A percentile compares a stretch with the other conserved stretches of the same genome.
Conservation (phyloP, 2,113 vertebrate species). For the Zootoca vivipara region DNA sequence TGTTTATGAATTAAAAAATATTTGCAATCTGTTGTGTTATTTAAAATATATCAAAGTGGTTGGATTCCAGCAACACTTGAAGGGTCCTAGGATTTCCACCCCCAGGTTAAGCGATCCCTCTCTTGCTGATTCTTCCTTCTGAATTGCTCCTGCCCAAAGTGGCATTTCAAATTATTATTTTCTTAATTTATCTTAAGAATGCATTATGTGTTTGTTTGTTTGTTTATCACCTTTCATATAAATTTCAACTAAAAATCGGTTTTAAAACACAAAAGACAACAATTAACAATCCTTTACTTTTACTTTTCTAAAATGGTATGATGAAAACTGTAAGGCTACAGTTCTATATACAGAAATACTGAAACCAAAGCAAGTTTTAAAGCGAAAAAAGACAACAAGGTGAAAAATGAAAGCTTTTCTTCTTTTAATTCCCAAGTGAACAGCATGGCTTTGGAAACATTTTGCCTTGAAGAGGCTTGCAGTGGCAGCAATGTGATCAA, state of each 20-base stretch:
- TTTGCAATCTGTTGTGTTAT: too few relatives aligned
- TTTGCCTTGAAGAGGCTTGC: neutral
- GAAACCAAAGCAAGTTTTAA: neutral
- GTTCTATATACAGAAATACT: neutral
- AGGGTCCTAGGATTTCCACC: neutral
- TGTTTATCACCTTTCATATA: too few relatives aligned
- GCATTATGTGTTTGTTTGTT: too few relatives aligned
- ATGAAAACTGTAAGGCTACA: too few relatives aligned
- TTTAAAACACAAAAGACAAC: too few relatives aligned
- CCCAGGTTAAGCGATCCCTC: neutral
- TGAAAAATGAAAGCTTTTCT: neutral
- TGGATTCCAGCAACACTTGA: neutral
- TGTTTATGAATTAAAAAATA: too few relatives aligned
- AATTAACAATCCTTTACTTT: too few relatives aligned
- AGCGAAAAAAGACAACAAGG: neutral
- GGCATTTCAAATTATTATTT: neutral
- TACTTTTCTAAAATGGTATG: neutral
- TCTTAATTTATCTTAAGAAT: too few relatives aligned
- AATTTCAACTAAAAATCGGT: too few relatives aligned
- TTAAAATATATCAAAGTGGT: too few relatives aligned
- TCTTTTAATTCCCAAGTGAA: conserved; percentile 37
- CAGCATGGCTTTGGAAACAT: conserved; percentile 8
- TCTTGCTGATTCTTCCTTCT: neutral
- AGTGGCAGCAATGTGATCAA: neutral
- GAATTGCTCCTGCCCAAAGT: neutral